phyloP scores from a whole-genome alignment of 1,140 invertebrate species.

The Papilio machaon region DNA sequence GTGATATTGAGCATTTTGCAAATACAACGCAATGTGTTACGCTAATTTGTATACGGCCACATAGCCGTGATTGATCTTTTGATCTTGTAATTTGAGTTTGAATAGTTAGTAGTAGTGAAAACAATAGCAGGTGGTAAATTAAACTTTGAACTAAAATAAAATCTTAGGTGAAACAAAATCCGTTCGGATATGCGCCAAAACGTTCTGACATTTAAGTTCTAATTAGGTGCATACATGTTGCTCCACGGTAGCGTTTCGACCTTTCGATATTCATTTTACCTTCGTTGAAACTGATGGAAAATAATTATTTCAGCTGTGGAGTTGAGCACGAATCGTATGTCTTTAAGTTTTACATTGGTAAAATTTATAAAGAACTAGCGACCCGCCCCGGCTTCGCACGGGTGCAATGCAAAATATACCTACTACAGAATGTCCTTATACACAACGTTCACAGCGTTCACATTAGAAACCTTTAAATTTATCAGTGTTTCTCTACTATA shows the following conservation, averaged over 20 bases:
- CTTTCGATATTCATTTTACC: conserved; percentile 29
- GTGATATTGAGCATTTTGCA: neutral
- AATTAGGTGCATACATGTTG: conserved; percentile 33
- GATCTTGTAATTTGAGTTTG: too few species aligned
- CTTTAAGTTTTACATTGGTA: neutral
- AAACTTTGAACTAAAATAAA: neutral
- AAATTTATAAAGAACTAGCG: too few species aligned
- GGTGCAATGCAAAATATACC: too few species aligned
- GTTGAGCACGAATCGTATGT: neutral
- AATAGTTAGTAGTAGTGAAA: too few species aligned
- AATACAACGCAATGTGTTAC: neutral
- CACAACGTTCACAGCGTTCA: too few species aligned
- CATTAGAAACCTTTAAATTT: too few species aligned
- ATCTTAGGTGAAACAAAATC: conserved; percentile 23
- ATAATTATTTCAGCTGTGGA: neutral
- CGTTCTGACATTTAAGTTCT: conserved; percentile 34
- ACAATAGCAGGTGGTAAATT: neutral
- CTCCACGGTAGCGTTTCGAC: conserved; percentile 24
- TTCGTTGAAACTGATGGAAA: conserved; percentile 12
- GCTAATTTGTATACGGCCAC: neutral
- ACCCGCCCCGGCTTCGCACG: too few species aligned
- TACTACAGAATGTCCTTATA: too few species aligned
- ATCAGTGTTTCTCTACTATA: too few species aligned
- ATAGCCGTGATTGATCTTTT: too few species aligned
- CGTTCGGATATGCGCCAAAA: conserved; percentile 33